phyloP scores from a whole-genome alignment of 1,140 invertebrate genomes.

The Drosophila sproati region DNA sequence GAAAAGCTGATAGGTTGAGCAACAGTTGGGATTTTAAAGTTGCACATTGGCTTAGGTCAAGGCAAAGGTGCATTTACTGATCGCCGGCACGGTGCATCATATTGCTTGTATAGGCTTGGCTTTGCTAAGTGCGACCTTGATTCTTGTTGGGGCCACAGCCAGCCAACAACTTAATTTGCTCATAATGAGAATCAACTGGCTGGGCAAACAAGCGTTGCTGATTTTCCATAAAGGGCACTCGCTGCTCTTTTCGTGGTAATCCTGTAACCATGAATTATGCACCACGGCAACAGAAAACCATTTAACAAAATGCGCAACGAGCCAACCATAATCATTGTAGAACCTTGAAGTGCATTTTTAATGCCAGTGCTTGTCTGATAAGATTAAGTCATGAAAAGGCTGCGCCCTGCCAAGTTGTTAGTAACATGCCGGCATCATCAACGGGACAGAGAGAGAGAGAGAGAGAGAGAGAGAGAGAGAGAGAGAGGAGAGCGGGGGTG shows the following conservation, averaged over 20 bases:
- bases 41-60: conserved; percentile 59
- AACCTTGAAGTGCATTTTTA: conserved; percentile 82
- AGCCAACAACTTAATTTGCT: conserved; percentile 72
- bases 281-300: conserved; percentile 56
- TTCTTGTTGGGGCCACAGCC: conserved; percentile 45
- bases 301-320: conserved; percentile 73
- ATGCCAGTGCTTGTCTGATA: conserved; percentile 81
- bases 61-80: conserved; percentile 46
- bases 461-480: background rate
- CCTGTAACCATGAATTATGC: conserved; percentile 80
- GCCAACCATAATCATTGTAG: conserved; percentile 67
- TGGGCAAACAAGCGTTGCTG: conserved; percentile 74
- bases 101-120: background rate
- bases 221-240: conserved; percentile 64
- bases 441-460: background rate
- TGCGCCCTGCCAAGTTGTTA: conserved; percentile 51
- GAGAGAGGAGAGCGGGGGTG: conserved; percentile 26
- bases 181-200: conserved; percentile 50
- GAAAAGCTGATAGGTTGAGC: conserved; percentile 16
- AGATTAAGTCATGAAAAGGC: conserved; percentile 80
- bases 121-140: conserved; percentile 55
- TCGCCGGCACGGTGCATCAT: conserved; percentile 21
- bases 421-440: conserved; percentile 16
- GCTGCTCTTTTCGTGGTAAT: conserved; percentile 58
- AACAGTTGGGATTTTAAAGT: background rate